A percentile compares a stretch with the other conserved stretches of the same genome.
These are phyloP conservation scores for Pollenia labialis DNA, from an alignment of 2,888 invertebrate genomes.

Conservation along the genomic window DNA sequence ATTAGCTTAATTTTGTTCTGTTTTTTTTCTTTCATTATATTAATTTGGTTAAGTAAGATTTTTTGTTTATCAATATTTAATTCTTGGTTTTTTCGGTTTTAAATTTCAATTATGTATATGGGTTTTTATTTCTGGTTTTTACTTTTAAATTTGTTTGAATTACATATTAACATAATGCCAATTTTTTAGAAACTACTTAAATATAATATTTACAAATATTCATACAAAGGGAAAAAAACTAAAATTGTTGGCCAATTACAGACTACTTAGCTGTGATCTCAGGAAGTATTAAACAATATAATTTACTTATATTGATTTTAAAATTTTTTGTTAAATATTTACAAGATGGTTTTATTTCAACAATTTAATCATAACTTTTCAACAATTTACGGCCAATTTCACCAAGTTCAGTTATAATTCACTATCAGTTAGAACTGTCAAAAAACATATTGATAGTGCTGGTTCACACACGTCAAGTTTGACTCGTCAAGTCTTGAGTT, in stretches of 20 bases:
- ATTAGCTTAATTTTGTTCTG: slow-evolving; percentile 35
- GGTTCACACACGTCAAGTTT: too few species aligned
- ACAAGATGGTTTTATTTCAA: slow-evolving; percentile 36
- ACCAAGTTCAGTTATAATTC: too few species aligned
- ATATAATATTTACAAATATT: slow-evolving; percentile 47
- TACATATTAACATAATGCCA: slow-evolving; percentile 33
- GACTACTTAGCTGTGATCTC: slow-evolving; percentile 14
- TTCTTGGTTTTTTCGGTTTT: neutral
- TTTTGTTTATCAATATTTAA: neutral
- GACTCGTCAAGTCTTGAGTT: too few species aligned
- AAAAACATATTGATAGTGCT: too few species aligned
- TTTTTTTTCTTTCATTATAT: slow-evolving; percentile 7
- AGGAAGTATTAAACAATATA: slow-evolving; percentile 32
- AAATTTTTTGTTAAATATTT: slow-evolving; percentile 29
- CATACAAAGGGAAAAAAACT: slow-evolving; percentile 14
- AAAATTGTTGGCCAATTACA: neutral
- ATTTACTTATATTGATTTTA: neutral
- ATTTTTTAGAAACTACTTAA: slow-evolving; percentile 30
- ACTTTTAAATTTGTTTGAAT: slow-evolving; percentile 5
- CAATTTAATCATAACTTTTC: neutral
- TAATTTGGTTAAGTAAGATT: slow-evolving; percentile 42
- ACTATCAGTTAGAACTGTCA: too few species aligned
- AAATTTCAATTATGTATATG: slow-evolving; percentile 21
- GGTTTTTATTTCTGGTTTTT: slow-evolving; percentile 10
- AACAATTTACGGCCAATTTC: too few species aligned